Evolutionary conservation across 2,797 vertebrate genomes (phyloP).

Genomic region (Esox lucius): DNA sequence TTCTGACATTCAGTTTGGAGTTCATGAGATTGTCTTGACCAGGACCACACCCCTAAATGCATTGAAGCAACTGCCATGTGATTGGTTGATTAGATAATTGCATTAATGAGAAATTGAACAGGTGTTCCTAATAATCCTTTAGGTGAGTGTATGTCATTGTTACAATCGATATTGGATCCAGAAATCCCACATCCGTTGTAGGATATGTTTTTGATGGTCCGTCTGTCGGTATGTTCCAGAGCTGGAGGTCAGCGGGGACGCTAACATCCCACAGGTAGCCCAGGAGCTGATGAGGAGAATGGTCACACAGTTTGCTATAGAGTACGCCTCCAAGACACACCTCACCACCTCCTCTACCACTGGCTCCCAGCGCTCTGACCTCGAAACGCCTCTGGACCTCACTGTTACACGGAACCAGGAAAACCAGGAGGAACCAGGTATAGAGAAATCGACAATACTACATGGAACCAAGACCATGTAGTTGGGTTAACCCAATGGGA

Average conservation of each 20-base stretch:
- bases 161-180: too few species aligned
- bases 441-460: slow-evolving; percentile 10
- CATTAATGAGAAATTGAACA: too few species aligned
- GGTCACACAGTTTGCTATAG: slow-evolving; percentile 97
- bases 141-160: too few species aligned
- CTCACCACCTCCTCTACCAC: slow-evolving; percentile 78
- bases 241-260: slow-evolving; percentile 90
- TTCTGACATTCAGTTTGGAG: too few species aligned
- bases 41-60: too few species aligned
- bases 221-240: slow-evolving; percentile 72
- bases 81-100: too few species aligned
- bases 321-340: slow-evolving; percentile 96
- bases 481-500: neutral
- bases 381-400: slow-evolving; percentile 94
- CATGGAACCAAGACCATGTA: slow-evolving; percentile 74
- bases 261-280: slow-evolving; percentile 95
- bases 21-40: too few species aligned
- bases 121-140: too few species aligned
- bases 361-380: slow-evolving; percentile 80
- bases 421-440: slow-evolving; percentile 78
- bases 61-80: too few species aligned
- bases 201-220: neutral
- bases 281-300: slow-evolving; percentile 99
- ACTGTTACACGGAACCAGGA: slow-evolving; percentile 87
- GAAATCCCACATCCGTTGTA: too few species aligned